These are phyloP conservation scores for Fukomys damarensis DNA, from an alignment of 2,113 vertebrate species.

Conservation along the genomic window DNA sequence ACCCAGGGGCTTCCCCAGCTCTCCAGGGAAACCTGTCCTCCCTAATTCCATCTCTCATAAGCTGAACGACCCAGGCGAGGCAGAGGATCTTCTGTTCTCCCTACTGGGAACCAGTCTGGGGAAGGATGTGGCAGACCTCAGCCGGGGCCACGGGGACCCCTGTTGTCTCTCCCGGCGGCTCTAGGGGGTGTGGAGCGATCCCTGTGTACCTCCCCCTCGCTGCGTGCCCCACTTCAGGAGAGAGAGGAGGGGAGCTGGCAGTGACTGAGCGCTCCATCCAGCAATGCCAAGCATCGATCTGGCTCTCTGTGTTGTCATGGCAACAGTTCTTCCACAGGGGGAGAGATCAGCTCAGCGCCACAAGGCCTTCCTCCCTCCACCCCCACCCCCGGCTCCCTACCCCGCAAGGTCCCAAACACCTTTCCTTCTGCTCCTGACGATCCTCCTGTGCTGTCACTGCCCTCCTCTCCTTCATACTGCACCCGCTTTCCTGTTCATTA, in stretches of 20 bases:
- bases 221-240: not conserved
- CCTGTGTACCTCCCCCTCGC: not conserved
- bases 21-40: not conserved
- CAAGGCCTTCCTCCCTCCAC: not conserved
- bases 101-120: not conserved
- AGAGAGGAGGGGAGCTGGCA: not conserved
- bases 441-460: not conserved
- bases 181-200: not conserved
- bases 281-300: conserved; percentile 64
- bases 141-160: not conserved
- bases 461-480: too few relatives aligned
- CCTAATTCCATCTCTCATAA: not conserved
- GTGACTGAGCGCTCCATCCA: conserved; percentile 59
- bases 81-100: not conserved
- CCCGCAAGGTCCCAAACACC: not conserved
- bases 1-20: not conserved
- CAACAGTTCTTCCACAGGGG: conserved; percentile 71
- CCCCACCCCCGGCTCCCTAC: not conserved
- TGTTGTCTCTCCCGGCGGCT: not conserved
- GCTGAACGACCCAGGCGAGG: not conserved
- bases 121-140: not conserved
- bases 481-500: not conserved
- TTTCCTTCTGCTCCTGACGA: not conserved
- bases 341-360: conserved; percentile 62
- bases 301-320: conserved; percentile 76